Conservation (phyloP, 2,113 vertebrate genomes). For the Dasyornis broadbenti region DNA sequence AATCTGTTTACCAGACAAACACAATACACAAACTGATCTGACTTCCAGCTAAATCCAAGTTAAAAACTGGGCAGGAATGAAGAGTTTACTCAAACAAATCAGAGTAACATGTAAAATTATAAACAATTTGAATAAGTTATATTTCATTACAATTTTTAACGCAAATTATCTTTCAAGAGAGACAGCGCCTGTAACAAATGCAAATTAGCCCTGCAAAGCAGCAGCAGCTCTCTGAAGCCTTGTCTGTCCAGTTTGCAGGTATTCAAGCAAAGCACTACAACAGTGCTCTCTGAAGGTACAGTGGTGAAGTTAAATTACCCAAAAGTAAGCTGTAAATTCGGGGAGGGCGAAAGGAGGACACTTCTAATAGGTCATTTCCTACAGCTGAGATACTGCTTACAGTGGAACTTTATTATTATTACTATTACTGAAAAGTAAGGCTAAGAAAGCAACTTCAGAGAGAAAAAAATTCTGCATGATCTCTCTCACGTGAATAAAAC, state of each 20-base stretch:
- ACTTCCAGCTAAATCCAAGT: neutral
- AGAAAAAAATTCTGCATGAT: neutral
- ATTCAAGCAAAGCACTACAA: neutral
- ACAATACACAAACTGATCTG: neutral
- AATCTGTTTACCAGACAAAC: neutral
- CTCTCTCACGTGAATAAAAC: neutral
- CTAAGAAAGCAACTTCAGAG: neutral
- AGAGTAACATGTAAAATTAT: neutral
- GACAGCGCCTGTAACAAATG: neutral
- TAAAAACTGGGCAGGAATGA: neutral
- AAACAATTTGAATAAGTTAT: neutral
- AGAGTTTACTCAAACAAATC: conserved; percentile 27
- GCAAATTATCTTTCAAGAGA: neutral
- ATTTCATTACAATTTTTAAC: neutral
- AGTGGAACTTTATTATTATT: neutral
- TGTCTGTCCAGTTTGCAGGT: neutral
- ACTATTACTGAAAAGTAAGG: neutral
- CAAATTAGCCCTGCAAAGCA: neutral
- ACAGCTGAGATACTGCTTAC: neutral
- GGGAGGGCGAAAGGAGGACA: neutral
- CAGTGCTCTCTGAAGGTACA: neutral
- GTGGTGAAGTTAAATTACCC: neutral
- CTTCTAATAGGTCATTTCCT: neutral
- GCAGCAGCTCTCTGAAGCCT: neutral
- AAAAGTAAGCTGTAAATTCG: neutral